Evolutionary conservation across 2,888 invertebrate species (phyloP), one percentile per base, ranked within the genome.

Genomic region (Selenia dentaria): DNA sequence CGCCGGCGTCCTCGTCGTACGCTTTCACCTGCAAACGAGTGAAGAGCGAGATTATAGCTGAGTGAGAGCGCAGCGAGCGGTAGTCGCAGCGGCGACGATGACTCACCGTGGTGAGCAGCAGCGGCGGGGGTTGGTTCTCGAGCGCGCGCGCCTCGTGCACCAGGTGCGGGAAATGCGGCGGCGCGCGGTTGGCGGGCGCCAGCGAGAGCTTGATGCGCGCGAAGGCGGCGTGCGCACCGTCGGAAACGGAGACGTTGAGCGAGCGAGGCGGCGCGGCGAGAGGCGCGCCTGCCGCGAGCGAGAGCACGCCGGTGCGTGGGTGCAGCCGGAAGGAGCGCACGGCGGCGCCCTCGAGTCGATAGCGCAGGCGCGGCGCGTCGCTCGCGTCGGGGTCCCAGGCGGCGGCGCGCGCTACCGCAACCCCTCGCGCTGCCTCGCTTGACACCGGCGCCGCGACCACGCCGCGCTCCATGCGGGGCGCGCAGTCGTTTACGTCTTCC

Each of bases 201-300:
- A 95, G 92, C 66, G 95, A 93, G 34, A 97, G 94, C 86, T 95
- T 95, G 9, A 96, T 92, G 56, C 96, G 91, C 0, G 97, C 94
- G 83, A 96, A 98, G 57, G 94, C 96, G 4, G 97, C 97, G 86
- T 97, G 98, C 24, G 98, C 97, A 20, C 98, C 98, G 89, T 99
- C 99, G 41, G 97, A 96, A 25, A 97, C 98, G 1, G 98, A 98
- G 20, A 99, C 95, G 89, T 99, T 99, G 47, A 99, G 92, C 55
- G 83, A 76, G 66, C 86, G 84, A 67, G 73, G 70, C 48, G 93
- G 84, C 67, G 94, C 94, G 38, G 94, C 94, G 39, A 92, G 86
- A 36, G 93, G 92, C 55, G 92, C 64, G 51, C 77, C 29, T 57
- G 70, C 72, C 32, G 57, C 64, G 38, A 84, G 72, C 57, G 74